These are phyloP conservation scores for Teleogryllus occipitalis DNA, from an alignment of 1,140 invertebrate species.

Conservation along the genomic window DNA sequence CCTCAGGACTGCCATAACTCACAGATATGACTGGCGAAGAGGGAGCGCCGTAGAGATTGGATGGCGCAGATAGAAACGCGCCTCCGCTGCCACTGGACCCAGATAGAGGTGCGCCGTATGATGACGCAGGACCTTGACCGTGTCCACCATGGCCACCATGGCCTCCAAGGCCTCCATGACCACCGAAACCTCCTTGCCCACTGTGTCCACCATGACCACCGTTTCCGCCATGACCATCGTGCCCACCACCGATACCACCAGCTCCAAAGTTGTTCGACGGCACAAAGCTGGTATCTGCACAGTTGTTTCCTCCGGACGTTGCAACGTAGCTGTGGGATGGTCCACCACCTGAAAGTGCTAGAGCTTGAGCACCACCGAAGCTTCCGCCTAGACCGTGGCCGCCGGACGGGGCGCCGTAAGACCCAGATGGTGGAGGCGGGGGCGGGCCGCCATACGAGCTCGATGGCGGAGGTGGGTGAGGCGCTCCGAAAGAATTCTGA, in stretches of 20 bases:
- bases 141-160: not conserved
- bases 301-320: conserved; percentile 1
- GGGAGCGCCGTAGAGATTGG: not conserved
- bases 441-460: not conserved
- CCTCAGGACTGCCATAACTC: not conserved
- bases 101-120: not conserved
- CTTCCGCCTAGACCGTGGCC: not conserved
- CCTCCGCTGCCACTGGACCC: not conserved
- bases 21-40: not conserved
- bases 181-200: no score
- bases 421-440: not conserved
- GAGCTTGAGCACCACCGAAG: conserved; percentile 9
- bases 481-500: not conserved
- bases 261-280: conserved; percentile 16
- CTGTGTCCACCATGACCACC: not conserved
- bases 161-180: not conserved
- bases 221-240: not conserved
- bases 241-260: no score
- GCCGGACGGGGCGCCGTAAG: not conserved
- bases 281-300: conserved; percentile 19
- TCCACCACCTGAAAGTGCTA: not conserved
- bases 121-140: not conserved
- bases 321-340: conserved; percentile 14
- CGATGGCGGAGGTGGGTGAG: not conserved
- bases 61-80: not conserved